Base-by-base conservation (phyloP, 1,140 invertebrate species). In the Ips typographus region DNA sequence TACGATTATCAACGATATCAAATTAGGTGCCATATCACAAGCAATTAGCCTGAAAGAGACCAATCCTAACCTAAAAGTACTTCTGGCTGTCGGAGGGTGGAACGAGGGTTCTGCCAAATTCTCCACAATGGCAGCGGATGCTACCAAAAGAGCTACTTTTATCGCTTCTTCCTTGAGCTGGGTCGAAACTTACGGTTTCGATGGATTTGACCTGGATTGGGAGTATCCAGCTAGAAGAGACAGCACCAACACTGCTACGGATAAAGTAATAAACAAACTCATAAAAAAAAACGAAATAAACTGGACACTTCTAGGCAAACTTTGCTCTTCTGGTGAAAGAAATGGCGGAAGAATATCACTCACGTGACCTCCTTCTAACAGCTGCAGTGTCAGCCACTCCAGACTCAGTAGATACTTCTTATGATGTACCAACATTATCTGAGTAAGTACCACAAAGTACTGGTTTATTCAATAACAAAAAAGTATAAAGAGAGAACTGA, bases 351-450 rank as follows among this genome's bases (percentile, higher is more conserved):
- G 76, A 42, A 8, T 78, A 77, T 56, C 70, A 75, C 37, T 57
- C 71, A 38, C 40, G 73, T 56, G 74, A 73, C 44, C 65, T 70
- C 4, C n/a, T 78, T 8, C 22, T 78, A 43, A 74, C 74, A 37
- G 73, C 72, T 40, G 76, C 77, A 47, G 75, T 77, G 0, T 74
- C 72, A 52, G 76, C 74, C 22, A 58, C 68, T 58, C 37, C 70
- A 42, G 36, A 37, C 37, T 86, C 69, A 5, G 73, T 78, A n/a
- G 71, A 91, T 65, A 90, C 91, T 60, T 94, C 93, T 41, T 95
- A 95, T 75, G 93, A 96, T 76, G 93, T 96, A 1, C 89, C 92
- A 1, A 92, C 94, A 82, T 91, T 97, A 69, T 93, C 93, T 39
- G 94, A 96, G 84, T 95, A 77, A 81, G 72, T 72, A 62, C 6